Evolutionary conservation across 2,113 vertebrate genomes (phyloP), one percentile per base, ranked within the genome.

Genomic region (Bambusicola thoracicus): DNA sequence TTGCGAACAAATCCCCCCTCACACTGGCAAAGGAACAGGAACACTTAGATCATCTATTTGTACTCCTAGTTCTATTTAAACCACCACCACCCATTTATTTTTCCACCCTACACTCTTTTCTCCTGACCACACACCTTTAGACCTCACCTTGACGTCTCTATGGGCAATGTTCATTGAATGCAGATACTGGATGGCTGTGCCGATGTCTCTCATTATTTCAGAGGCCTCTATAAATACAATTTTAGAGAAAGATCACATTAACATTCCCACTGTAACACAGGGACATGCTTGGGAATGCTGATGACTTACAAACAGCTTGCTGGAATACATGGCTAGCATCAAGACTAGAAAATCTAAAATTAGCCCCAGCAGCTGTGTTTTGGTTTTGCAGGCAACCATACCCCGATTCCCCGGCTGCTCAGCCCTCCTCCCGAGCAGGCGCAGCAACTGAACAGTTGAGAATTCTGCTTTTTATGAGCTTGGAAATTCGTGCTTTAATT

Each of bases 121-220:
- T 61, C 46, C 88, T 49, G 49, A 40, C 67, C 92, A 74, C 65
- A 62, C 63, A 11, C 48, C 85, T 63, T 67, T 49, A 59, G 85
- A 40, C 32, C 90, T 97, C 93, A 99, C 99, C 99, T 99, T 99
- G 93, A 99, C 98, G 6, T 99, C 99, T 93, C 99, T 98, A 97
- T 99, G 99, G 6, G 99, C 99, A 1, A 99, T 99, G 96, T 99
- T 98, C 89, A 98, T 98, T 65, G 97, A 98, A 92, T 99, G 99
- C 76, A 99, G 98, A 70, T 98, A 99, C 61, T 99, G 98, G 68
- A 99, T 99, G 95, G 99, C 99, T 14, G 98, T 99, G 62, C 99
- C 99, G 6, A 99, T 99, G 95, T 99, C 98, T 67, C 97, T 97
- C 99, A 99, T 99, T 85, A 99, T 99, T 96, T 98, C 99, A 43